Evolutionary conservation across 2,797 vertebrate species (phyloP).

Genomic region (Argya squamiceps): DNA sequence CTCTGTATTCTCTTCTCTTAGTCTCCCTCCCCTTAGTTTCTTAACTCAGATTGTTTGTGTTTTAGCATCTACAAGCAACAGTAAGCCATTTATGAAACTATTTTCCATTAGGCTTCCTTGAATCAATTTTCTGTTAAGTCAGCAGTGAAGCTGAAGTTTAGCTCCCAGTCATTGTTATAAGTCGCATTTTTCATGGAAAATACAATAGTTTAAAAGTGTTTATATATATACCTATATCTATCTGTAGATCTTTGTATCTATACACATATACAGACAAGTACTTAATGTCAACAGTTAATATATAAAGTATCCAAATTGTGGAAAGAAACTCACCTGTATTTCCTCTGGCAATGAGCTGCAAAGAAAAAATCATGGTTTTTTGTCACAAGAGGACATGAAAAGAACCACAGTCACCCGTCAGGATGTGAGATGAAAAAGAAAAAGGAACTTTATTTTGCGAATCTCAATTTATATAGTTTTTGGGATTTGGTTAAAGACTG

Average conservation of each 20-base stretch:
- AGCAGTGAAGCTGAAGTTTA: neutral
- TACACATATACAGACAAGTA: neutral
- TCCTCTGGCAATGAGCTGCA: neutral
- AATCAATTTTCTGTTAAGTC: neutral
- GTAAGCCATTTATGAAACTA: neutral
- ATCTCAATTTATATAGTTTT: too few species aligned
- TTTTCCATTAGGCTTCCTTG: neutral
- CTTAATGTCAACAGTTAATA: neutral
- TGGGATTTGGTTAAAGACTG: too few species aligned
- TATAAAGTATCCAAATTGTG: neutral
- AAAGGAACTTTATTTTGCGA: too few species aligned
- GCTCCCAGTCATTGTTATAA: neutral
- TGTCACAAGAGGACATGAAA: too few species aligned
- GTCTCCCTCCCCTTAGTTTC: neutral
- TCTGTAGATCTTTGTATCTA: neutral
- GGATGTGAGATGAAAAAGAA: too few species aligned
- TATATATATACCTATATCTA: neutral
- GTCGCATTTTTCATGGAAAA: neutral
- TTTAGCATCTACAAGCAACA: neutral
- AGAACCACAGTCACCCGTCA: too few species aligned
- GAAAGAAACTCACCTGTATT: neutral
- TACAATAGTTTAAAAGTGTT: accelerated
- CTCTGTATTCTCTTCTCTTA: neutral
- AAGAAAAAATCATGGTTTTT: neutral
- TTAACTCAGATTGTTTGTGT: neutral